Percentiles rank a stretch among this genome's conserved stretches.
Evolutionary conservation across 2,888 invertebrate genomes (phyloP).

Genomic region (Brenthis daphne): DNA sequence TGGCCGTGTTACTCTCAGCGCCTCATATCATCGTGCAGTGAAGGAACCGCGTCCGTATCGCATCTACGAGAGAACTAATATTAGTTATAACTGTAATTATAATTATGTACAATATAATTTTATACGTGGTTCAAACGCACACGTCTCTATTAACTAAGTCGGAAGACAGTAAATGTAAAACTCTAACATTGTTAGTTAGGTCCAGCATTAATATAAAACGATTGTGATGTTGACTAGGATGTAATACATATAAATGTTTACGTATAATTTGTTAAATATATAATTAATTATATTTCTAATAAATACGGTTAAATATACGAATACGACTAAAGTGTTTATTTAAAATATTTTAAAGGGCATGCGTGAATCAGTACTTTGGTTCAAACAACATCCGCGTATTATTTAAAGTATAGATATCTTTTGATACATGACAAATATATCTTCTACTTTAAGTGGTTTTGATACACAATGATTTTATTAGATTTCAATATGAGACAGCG

Average conservation of each 20-base stretch:
- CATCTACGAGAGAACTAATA: conserved; percentile 72
- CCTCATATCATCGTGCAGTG: conserved; percentile 97
- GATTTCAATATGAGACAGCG: conserved; percentile 23
- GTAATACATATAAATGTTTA: conserved; percentile 72
- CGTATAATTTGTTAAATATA: conserved; percentile 70
- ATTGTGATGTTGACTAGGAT: conserved; percentile 79
- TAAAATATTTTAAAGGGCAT: conserved; percentile 36
- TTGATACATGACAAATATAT: conserved; percentile 40
- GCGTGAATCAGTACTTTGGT: conserved; percentile 42
- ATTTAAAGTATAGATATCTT: conserved; percentile 37
- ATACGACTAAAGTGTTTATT: conserved; percentile 42
- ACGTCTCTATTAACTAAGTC: conserved; percentile 67
- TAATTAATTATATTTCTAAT: conserved; percentile 62
- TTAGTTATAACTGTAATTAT: conserved; percentile 60
- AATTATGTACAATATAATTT: conserved; percentile 48
- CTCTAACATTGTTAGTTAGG: conserved; percentile 62
- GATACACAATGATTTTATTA: conserved; percentile 38
- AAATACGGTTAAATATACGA: conserved; percentile 44
- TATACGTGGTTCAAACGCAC: conserved; percentile 77
- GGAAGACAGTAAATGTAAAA: conserved; percentile 68
- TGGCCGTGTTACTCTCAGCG: conserved; percentile 94
- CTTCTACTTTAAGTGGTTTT: conserved; percentile 37
- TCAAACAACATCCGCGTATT: conserved; percentile 36
- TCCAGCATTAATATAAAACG: conserved; percentile 67
- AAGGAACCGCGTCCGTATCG: conserved; percentile 46